Conservation (phyloP, 2,113 vertebrate genomes). For the Terrapene triunguis region DNA sequence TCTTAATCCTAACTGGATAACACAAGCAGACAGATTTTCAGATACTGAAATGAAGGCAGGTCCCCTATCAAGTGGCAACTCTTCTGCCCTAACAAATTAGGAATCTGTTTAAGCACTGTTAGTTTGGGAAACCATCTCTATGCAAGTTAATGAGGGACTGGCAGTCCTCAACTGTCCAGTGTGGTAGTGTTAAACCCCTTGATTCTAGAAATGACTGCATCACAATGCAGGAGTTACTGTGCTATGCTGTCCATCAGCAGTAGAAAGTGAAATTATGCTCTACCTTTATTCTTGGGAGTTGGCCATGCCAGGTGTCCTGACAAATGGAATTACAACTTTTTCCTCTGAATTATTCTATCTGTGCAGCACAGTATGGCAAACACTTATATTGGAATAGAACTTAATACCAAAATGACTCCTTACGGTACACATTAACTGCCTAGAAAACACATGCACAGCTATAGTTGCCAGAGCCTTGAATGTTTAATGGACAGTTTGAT, state of each 20-base stretch:
- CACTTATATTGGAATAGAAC: background rate
- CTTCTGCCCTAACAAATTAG: background rate
- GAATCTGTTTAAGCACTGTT: background rate
- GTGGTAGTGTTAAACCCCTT: background rate
- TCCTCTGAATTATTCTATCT: background rate
- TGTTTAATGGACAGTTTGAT: background rate
- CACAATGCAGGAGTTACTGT: background rate
- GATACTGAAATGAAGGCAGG: background rate
- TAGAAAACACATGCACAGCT: background rate
- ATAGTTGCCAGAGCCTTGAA: background rate
- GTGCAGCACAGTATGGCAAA: background rate
- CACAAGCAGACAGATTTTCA: background rate
- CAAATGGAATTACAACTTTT: background rate
- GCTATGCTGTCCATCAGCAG: background rate
- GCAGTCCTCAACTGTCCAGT: background rate
- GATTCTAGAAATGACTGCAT: background rate
- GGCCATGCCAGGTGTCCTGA: background rate
- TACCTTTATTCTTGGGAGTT: background rate
- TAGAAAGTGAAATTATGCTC: background rate
- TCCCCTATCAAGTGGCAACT: background rate
- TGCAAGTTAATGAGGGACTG: background rate
- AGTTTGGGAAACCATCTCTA: background rate
- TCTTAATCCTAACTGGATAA: background rate
- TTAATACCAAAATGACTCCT: background rate
- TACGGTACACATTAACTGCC: background rate